Conservation (phyloP, 1,140 invertebrate genomes). For the Amyelois transitella region DNA sequence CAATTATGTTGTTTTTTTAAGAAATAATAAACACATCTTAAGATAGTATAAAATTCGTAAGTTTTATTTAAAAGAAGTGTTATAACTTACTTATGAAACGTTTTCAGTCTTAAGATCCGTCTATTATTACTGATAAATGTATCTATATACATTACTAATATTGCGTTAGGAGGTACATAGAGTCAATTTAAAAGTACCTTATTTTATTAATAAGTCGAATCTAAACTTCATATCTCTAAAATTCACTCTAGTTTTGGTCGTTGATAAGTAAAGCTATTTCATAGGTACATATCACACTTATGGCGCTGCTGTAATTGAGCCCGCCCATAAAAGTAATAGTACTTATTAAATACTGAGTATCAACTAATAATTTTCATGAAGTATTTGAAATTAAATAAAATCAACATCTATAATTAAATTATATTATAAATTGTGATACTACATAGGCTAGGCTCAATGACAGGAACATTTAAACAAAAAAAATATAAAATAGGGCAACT, state of each 20-base stretch:
- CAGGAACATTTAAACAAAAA: background rate
- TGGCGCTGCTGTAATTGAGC: background rate
- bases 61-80: constrained; percentile 20
- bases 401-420: no score
- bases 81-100: constrained; percentile 22
- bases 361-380: no score
- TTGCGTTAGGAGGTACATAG: constrained; percentile 22
- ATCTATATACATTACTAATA: constrained; percentile 23
- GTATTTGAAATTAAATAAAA: no score
- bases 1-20: constrained; percentile 1
- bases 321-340: background rate
- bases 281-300: constrained; percentile 1
- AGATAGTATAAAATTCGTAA: constrained; percentile 26
- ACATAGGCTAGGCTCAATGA: background rate
- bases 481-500: no score
- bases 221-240: constrained; percentile 21
- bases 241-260: constrained; percentile 44
- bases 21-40: constrained; percentile 61
- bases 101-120: constrained; percentile 59
- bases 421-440: no score
- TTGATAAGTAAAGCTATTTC: constrained; percentile 44
- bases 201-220: constrained; percentile 17
- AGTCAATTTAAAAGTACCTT: constrained; percentile 7
- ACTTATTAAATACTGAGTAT: no score
- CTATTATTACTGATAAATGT: constrained; percentile 41